phyloP scores from a whole-genome alignment of 2,113 vertebrate species.

The Mus pahari region DNA sequence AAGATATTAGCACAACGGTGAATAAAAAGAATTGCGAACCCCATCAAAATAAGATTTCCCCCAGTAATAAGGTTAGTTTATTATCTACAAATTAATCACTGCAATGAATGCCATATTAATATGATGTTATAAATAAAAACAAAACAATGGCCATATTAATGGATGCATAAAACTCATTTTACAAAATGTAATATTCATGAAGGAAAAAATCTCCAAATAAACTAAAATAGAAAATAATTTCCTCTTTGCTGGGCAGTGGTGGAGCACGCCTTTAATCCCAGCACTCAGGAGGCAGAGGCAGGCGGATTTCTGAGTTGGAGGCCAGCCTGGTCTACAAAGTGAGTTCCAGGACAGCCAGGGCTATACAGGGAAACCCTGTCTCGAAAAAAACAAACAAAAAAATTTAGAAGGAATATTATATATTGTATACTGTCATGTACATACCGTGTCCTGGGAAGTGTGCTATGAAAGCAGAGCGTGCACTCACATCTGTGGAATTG shows the following conservation, averaged over 20 bases:
- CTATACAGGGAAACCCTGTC: too few relatives aligned
- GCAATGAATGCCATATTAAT: neutral
- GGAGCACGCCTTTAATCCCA: too few relatives aligned
- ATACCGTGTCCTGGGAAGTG: neutral
- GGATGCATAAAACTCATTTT: slow-evolving; percentile 2
- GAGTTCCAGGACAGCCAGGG: too few relatives aligned
- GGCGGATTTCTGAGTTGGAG: too few relatives aligned
- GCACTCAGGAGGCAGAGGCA: too few relatives aligned
- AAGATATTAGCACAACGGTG: neutral
- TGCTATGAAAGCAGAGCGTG: neutral
- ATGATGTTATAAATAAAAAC: neutral
- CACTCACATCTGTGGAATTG: neutral
- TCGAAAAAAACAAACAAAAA: too few relatives aligned
- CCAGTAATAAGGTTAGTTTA: neutral
- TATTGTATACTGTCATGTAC: neutral
- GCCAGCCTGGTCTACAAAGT: too few relatives aligned
- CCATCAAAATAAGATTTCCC: neutral
- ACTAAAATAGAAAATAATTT: neutral
- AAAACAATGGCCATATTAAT: neutral
- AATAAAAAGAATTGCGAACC: neutral
- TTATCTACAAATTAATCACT: slow-evolving; percentile 4
- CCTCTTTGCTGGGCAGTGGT: too few relatives aligned
- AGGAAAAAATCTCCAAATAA: neutral
- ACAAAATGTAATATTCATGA: slow-evolving; percentile 12
- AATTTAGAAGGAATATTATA: too few relatives aligned